Percentiles rank a stretch among this genome's conserved stretches.
Conservation (phyloP, 2,113 vertebrate species). For the Octodon degus region DNA sequence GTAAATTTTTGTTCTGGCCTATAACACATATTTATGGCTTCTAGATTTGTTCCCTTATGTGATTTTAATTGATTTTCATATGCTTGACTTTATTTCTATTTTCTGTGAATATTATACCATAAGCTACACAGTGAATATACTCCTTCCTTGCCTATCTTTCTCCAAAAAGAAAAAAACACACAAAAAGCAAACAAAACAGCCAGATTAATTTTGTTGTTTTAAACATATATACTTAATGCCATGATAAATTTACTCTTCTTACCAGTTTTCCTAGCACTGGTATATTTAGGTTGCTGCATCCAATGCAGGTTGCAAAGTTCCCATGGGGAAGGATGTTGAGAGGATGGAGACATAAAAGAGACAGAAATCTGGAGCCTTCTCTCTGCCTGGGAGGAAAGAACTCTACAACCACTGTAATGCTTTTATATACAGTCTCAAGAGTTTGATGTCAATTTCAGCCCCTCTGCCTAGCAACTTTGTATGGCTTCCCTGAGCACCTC, state of each 20-base stretch:
- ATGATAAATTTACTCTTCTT: neutral
- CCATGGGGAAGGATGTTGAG: no score
- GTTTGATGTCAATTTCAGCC: no score
- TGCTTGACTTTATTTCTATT: neutral
- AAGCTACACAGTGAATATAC: neutral
- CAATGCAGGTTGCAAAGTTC: no score
- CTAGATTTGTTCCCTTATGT: neutral
- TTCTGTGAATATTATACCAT: neutral
- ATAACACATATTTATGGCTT: neutral
- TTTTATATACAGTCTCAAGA: no score
- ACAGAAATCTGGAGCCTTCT: no score
- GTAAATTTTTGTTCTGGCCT: neutral
- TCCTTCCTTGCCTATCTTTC: neutral
- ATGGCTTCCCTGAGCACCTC: no score
- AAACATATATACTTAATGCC: neutral
- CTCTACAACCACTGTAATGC: no score
- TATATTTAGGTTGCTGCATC: neutral
- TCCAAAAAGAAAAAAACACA: constrained; percentile 17
- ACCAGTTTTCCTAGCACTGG: neutral
- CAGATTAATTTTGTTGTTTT: neutral
- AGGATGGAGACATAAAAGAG: no score
- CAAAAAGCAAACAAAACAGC: neutral
- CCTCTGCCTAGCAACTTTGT: no score
- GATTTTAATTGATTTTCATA: neutral
- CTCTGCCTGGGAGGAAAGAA: no score